phyloP scores from a whole-genome alignment of 1,140 invertebrate species.

The Saxidomus purpurata region DNA sequence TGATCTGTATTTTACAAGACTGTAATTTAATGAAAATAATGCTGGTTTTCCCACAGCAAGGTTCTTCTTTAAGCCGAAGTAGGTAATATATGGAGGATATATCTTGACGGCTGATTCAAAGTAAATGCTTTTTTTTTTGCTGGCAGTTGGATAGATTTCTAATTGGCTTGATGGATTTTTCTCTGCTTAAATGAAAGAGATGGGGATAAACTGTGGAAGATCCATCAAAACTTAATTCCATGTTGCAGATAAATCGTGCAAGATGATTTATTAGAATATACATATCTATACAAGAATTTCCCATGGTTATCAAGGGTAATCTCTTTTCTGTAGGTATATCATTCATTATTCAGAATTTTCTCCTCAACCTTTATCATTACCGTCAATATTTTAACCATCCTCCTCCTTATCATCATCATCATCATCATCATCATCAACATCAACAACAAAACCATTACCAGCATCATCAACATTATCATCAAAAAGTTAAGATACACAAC shows the following conservation, averaged over 20 bases:
- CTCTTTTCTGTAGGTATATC: too few relatives aligned
- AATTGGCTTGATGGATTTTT: conserved; percentile 41
- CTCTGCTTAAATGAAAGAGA: not conserved
- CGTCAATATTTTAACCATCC: too few relatives aligned
- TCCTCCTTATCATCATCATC: not conserved
- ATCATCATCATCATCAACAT: not conserved
- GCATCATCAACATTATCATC: not conserved
- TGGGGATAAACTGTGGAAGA: not conserved
- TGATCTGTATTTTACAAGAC: too few relatives aligned
- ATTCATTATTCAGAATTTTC: too few relatives aligned
- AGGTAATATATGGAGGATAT: not conserved
- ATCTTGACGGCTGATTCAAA: not conserved
- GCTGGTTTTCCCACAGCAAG: too few relatives aligned
- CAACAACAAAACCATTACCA: not conserved
- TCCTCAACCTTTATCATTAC: too few relatives aligned
- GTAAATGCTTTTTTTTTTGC: conserved; percentile 4
- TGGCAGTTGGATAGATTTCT: conserved; percentile 23
- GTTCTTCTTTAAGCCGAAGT: not conserved
- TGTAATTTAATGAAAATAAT: too few relatives aligned
- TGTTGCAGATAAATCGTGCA: conserved; percentile 8
- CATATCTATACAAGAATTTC: not conserved
- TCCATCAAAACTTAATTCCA: conserved; percentile 13
- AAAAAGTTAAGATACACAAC: too few relatives aligned
- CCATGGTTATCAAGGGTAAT: not conserved
- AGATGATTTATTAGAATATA: not conserved